Conservation (phyloP, 92 coral and sea anemone genomes). For the Actinostola sp. region DNA sequence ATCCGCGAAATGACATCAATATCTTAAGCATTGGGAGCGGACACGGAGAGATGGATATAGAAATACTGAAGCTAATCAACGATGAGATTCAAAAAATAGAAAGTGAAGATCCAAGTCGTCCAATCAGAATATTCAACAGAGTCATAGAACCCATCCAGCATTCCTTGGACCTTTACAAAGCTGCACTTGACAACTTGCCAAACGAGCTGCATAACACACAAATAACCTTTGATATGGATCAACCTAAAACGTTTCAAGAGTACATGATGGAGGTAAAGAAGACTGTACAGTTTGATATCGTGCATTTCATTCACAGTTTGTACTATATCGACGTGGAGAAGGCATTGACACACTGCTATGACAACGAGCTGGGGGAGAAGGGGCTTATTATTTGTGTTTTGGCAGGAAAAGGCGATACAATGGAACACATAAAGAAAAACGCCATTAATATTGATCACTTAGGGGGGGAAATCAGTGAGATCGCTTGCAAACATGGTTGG, state of each 20-base stretch:
- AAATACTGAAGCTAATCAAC: slow-evolving; percentile 20
- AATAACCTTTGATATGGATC: slow-evolving; percentile 25
- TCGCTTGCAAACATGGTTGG: not conserved
- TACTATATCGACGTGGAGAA: slow-evolving; percentile 31
- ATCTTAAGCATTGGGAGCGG: slow-evolving; percentile 46
- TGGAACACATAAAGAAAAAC: not conserved
- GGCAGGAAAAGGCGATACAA: not conserved
- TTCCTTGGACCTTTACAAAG: slow-evolving; percentile 17
- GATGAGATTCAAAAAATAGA: slow-evolving; percentile 17
- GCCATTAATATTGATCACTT: not conserved
- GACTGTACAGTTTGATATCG: slow-evolving; percentile 26
- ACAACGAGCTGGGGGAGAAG: slow-evolving; percentile 5
- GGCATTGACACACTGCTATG: slow-evolving; percentile 31
- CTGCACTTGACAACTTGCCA: not conserved
- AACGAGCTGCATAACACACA: not conserved
- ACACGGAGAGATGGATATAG: slow-evolving; percentile 36
- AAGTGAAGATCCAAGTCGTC: not conserved
- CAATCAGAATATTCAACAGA: slow-evolving; percentile 31
- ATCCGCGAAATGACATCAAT: not conserved
- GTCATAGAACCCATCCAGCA: slow-evolving; percentile 21
- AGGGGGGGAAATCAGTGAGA: not conserved
- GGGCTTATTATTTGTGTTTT: not conserved
- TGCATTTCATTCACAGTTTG: slow-evolving; percentile 46
- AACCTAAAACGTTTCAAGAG: slow-evolving; percentile 26
- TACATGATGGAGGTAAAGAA: slow-evolving; percentile 12